A percentile compares a stretch with the other conserved stretches of the same genome.
These are phyloP conservation scores for Drosophila sturtevanti DNA, from an alignment of 1,140 invertebrate genomes.

Conservation along the genomic window DNA sequence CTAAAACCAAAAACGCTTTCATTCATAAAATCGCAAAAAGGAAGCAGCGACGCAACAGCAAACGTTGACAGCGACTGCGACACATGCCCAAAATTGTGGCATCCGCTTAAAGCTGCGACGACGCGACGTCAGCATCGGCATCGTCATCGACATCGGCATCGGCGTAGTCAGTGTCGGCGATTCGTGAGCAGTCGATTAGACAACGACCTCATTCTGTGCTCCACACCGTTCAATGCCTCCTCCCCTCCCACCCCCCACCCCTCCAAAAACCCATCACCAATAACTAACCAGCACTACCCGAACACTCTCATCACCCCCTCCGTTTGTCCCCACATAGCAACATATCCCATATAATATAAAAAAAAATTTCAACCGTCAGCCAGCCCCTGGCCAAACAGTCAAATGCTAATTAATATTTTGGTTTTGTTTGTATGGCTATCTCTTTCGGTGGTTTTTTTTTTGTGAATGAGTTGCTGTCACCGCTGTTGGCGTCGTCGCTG, in stretches of 20 bases:
- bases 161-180: slow-evolving; percentile 27
- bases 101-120: slow-evolving; percentile 53
- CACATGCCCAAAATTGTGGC: slow-evolving; percentile 76
- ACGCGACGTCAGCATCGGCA: neutral
- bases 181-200: slow-evolving; percentile 70
- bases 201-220: slow-evolving; percentile 30
- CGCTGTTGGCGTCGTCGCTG: neutral
- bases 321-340: no score
- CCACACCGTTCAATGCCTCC: neutral
- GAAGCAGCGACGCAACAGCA: slow-evolving; percentile 50
- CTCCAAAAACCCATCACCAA: slow-evolving; percentile 2
- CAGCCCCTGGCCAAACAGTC: slow-evolving; percentile 33
- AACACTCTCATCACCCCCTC: neutral
- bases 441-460: slow-evolving; percentile 27
- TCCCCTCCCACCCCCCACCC: no score
- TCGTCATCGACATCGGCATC: neutral
- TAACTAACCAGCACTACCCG: no score
- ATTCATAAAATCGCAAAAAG: slow-evolving; percentile 78
- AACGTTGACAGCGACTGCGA: slow-evolving; percentile 42
- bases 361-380: slow-evolving; percentile 3
- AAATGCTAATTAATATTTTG: slow-evolving; percentile 79
- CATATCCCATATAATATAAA: no score
- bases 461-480: slow-evolving; percentile 57
- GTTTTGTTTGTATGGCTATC: slow-evolving; percentile 57
- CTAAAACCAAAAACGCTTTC: slow-evolving; percentile 46